Base-by-base conservation (phyloP, 2,113 vertebrate species). In the Dasypus novemcinctus region DNA sequence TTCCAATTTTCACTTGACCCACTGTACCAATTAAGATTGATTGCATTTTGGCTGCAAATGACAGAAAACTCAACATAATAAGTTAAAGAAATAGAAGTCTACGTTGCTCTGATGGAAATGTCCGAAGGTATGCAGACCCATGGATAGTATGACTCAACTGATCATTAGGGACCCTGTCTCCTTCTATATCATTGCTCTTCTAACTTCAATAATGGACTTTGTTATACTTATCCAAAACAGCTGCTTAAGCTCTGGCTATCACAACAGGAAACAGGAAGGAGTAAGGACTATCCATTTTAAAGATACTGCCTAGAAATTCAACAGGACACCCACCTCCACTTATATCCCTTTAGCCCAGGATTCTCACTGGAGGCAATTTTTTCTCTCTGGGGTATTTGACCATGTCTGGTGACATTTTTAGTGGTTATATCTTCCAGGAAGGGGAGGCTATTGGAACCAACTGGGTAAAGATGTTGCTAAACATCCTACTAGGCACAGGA, bases 141-240 rank as follows among this genome's bases (percentile, higher is more conserved):
- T 31, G 13, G 29, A 3, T 0, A n/a, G 8, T 2, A 4, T 36
- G 31, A 27, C 2, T 82, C 31, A n/a, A 27, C 4, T 29, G 38
- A 38, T 36, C 9, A 6, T 5, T 6, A 43, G 7, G 10, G 12
- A 38, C 4, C 1, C 5, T 76, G 4, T 79, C 46, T 78, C 36
- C 17, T 82, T 43, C 79, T 27, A 36, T 54, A 4, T 63, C 82
- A 15, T 59, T 76, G 21, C 31, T 52, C 29, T 89, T 92, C 38
- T 57, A 11, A 93, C 54, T 89, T 94, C 80, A 93, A 84, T 69
- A 92, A 89, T n/a, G 20, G 76, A 7, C 17, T 89, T 79, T 11
- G 63, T 93, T 57, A 46, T 29, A 2, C 87, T 87, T 87, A 38
- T 82, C 10, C 33, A 63, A 78, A 88, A 78, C 21, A 68, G n/a